A percentile compares a stretch with the other conserved stretches of the same genome.
Conservation (phyloP, 1,140 invertebrate species). For the Amyelois transitella region DNA sequence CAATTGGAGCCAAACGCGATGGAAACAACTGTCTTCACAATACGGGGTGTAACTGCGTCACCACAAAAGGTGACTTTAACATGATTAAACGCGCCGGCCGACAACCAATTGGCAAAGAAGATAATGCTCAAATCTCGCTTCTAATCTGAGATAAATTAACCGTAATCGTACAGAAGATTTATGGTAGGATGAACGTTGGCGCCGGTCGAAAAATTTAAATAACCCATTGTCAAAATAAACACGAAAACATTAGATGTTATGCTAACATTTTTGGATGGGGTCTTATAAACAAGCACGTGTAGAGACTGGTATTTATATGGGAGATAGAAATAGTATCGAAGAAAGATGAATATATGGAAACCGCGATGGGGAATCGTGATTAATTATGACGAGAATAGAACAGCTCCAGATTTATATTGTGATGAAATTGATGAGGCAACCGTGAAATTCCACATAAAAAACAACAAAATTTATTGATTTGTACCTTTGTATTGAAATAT, state of each 20-base stretch:
- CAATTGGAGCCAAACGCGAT: too few relatives aligned
- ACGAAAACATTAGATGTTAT: background rate
- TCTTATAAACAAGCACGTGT: background rate
- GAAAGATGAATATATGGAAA: background rate
- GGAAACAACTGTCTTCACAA: too few relatives aligned
- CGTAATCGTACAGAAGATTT: background rate
- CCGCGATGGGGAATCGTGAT: background rate
- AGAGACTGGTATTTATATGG: background rate
- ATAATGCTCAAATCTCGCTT: background rate
- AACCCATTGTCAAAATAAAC: background rate
- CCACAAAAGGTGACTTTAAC: background rate
- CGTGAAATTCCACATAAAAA: too few relatives aligned
- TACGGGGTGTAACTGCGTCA: background rate
- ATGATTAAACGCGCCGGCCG: background rate
- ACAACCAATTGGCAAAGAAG: background rate
- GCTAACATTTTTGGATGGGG: background rate
- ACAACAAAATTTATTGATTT: too few relatives aligned
- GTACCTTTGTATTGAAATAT: too few relatives aligned
- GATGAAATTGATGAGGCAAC: too few relatives aligned
- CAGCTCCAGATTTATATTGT: background rate
- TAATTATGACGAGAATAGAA: background rate
- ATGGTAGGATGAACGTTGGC: background rate
- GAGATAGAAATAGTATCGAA: background rate
- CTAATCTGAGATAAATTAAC: background rate
- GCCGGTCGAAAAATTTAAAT: background rate